Evolutionary conservation across 64 coral and sea anemone genomes (phyloP).

Genomic region (Astreopora myriophthalma): DNA sequence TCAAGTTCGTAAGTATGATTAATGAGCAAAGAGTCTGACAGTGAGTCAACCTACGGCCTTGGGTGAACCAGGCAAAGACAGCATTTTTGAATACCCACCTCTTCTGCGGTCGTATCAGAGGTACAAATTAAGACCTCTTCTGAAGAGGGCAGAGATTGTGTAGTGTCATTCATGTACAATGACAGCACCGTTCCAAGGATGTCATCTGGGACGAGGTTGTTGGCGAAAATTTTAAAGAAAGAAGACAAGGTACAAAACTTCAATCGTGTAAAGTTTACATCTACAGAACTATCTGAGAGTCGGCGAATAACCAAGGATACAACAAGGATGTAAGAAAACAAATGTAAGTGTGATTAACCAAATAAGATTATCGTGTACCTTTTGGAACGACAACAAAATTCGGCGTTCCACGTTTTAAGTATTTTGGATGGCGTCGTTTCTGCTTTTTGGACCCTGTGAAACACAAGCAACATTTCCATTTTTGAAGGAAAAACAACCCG

Average conservation of each 20-base stretch:
- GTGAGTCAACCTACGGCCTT: too few species aligned
- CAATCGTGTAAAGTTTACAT: too few species aligned
- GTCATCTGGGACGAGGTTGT: not conserved
- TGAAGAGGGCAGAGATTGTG: constrained; percentile 5
- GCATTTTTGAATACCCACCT: constrained; percentile 2
- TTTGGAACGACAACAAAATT: constrained; percentile 53
- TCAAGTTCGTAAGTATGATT: too few species aligned
- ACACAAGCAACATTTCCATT: not conserved
- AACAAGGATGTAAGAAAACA: not conserved
- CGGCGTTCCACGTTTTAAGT: constrained; percentile 38
- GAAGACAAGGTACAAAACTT: too few species aligned
- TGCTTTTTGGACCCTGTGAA: not conserved
- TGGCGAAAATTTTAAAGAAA: not conserved
- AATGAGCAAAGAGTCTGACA: too few species aligned
- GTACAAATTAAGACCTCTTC: constrained; percentile 62
- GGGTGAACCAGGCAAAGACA: not conserved
- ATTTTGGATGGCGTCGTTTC: not conserved
- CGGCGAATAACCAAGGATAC: not conserved
- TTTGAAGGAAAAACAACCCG: not conserved
- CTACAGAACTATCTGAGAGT: too few species aligned
- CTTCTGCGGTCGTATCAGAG: constrained; percentile 51
- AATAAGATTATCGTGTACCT: not conserved
- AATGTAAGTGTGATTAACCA: not conserved
- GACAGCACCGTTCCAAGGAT: constrained; percentile 42
- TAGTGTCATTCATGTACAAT: constrained; percentile 37